Base-by-base conservation (phyloP, 53 echinoderm and acorn worm species). In the Glandiceps talaboti region DNA sequence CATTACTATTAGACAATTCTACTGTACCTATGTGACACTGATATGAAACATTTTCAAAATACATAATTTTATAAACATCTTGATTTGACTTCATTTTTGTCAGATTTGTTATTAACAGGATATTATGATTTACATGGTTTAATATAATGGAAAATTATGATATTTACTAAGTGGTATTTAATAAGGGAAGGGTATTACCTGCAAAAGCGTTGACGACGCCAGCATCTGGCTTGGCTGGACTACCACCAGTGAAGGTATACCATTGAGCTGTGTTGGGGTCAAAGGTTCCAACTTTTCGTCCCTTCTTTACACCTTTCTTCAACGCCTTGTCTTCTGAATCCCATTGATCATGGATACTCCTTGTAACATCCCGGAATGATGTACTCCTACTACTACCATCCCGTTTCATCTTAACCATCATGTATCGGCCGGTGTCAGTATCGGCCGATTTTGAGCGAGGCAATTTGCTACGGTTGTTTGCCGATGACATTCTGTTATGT, bases 171-270 rank as follows among this genome's bases (percentile, higher is more conserved):
- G n/a, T n/a, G n/a, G n/a, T n/a, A n/a, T n/a, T n/a, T n/a, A n/a
- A n/a, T n/a, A n/a, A n/a, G n/a, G n/a, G n/a, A n/a, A n/a, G n/a
- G 64, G 64, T 12, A 20, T 77, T 64, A 94, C 94, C 94, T 12
- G 92, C 83, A 33, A 96, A 96, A 6, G 92, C 91, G 33, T 93
- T 91, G 14, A 96, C 83, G 29, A 96, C 87, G 12, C 97, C 89
- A 25, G 83, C 84, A 1, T 77, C 74, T 82, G 20, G 27, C 74
- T 26, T 0, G 14, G 29, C 76, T 31, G 79, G 31, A 1, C 79
- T 32, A 31, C 92, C 96, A n/a, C 89, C 89, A 1, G 89, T 88
- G 77, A 96, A 96, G 81, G 87, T 93, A 1, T 92, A 83, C 97
- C 92, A 96, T 85, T 95, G 92, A 27, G 90, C 91, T 20, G 97